Evolutionary conservation across 2,113 vertebrate species (phyloP).

Genomic region (Emydura subglobosa): DNA sequence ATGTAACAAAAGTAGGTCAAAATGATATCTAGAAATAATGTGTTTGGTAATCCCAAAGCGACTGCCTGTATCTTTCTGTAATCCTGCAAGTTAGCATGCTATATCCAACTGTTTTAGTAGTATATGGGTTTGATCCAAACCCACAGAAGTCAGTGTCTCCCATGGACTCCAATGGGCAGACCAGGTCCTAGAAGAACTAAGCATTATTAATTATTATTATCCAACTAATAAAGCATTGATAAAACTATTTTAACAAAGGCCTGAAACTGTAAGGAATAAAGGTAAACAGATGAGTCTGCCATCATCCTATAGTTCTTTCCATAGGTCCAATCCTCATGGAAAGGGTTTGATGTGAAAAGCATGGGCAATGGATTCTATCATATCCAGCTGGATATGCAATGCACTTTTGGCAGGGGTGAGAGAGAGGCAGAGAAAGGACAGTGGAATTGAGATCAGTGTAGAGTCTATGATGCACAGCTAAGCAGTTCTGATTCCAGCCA

Average conservation of each 20-base stretch:
- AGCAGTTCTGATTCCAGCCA: not conserved
- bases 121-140: slow-evolving; percentile 18
- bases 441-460: not conserved
- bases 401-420: fast-evolving
- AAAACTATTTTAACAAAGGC: slow-evolving; percentile 5
- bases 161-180: not conserved
- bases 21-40: slow-evolving; percentile 53
- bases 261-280: not conserved
- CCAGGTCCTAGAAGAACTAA: not conserved
- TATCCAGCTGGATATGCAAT: fast-evolving
- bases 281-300: not conserved
- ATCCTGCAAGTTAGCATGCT: slow-evolving; percentile 19
- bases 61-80: slow-evolving; percentile 12
- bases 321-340: not conserved
- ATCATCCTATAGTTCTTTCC: not conserved
- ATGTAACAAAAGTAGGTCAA: slow-evolving; percentile 55
- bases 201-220: not conserved
- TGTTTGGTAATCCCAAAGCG: slow-evolving; percentile 39
- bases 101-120: not conserved
- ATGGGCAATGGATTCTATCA: fast-evolving
- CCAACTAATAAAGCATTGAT: not conserved
- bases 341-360: not conserved
- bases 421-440: not conserved
- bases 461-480: not conserved
- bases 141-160: not conserved